These are phyloP conservation scores for Drosophila lacteicornis DNA, from an alignment of 1,140 invertebrate species.

Conservation along the genomic window DNA sequence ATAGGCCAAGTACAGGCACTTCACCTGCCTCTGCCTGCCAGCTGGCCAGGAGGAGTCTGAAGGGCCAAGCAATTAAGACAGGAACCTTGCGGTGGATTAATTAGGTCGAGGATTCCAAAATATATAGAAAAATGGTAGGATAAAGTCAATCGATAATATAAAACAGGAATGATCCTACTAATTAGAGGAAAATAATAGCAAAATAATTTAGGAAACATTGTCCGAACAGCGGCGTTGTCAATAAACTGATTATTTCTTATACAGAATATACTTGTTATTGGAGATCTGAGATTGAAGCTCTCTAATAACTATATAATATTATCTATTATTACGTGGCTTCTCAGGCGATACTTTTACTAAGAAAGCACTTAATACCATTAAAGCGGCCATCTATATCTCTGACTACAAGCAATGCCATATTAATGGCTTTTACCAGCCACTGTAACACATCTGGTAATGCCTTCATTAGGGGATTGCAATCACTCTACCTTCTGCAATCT, in stretches of 20 bases:
- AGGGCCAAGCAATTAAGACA: constrained; percentile 42
- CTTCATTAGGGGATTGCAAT: neutral
- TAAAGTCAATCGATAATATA: neutral
- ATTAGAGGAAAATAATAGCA: neutral
- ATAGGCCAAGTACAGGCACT: constrained; percentile 34
- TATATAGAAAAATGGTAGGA: neutral
- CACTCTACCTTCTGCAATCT: constrained; percentile 11
- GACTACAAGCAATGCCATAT: too few relatives aligned
- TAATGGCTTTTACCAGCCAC: neutral
- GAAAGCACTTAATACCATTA: too few relatives aligned
- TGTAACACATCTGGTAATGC: neutral
- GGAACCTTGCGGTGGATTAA: constrained; percentile 20
- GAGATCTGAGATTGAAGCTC: too few relatives aligned
- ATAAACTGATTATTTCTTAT: too few relatives aligned
- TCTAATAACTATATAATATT: too few relatives aligned
- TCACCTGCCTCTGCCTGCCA: neutral
- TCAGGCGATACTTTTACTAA: too few relatives aligned
- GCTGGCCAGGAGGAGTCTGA: constrained; percentile 17
- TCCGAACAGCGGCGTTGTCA: too few relatives aligned
- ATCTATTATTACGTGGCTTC: too few relatives aligned
- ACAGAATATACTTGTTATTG: too few relatives aligned
- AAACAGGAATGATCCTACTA: too few relatives aligned
- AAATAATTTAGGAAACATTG: neutral
- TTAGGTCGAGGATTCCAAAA: constrained; percentile 18
- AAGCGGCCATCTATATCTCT: too few relatives aligned